Percentiles rank a stretch among this genome's conserved stretches.
These are phyloP conservation scores for Stercorarius parasiticus DNA, from an alignment of 2,113 vertebrate species.

Conservation along the genomic window DNA sequence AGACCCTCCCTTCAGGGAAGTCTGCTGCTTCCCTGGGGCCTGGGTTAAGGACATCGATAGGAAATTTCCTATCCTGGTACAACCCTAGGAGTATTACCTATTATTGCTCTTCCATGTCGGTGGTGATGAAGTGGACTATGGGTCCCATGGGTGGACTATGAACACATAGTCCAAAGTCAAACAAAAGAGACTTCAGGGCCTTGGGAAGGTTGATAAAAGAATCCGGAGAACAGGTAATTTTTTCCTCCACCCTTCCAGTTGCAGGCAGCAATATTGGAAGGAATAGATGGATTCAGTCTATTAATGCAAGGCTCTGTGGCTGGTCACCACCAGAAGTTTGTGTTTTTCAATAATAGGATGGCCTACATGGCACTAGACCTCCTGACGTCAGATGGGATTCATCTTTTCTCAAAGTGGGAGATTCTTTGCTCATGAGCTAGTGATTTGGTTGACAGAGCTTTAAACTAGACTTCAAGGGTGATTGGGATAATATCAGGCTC, in stretches of 20 bases:
- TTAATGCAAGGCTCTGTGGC: background rate
- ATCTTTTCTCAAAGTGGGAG: background rate
- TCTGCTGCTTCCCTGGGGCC: background rate
- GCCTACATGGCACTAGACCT: background rate
- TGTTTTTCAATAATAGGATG: fast-evolving
- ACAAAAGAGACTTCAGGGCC: background rate
- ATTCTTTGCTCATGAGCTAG: background rate
- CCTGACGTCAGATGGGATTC: fast-evolving
- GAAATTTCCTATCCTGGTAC: background rate
- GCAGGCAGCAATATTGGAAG: background rate
- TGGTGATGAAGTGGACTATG: background rate
- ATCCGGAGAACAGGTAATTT: background rate
- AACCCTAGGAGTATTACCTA: background rate
- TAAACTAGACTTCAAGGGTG: background rate
- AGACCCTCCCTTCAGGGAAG: background rate
- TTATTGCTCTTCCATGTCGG: background rate
- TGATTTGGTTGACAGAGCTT: background rate
- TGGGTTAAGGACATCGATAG: background rate
- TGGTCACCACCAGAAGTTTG: background rate
- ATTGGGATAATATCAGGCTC: background rate
- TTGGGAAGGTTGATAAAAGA: background rate
- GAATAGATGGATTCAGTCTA: background rate
- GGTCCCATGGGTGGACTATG: too few species aligned
- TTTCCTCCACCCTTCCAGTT: background rate
- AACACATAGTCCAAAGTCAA: background rate